phyloP scores from a whole-genome alignment of 2,888 invertebrate genomes.

The Trichacis sp. region DNA sequence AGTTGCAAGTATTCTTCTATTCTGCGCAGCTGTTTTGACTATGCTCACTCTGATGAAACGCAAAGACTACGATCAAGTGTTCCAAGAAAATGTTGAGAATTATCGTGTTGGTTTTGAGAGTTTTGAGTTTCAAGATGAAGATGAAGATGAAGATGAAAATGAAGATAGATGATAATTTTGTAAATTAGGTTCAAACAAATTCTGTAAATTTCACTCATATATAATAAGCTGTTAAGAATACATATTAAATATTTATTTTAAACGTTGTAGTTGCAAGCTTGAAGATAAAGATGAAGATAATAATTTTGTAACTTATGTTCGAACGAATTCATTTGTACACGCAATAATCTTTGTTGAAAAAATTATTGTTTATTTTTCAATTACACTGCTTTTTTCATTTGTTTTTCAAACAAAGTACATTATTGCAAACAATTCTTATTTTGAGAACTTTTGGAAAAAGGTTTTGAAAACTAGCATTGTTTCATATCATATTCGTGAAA shows the following conservation, averaged over 20 bases:
- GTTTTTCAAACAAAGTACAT: no score
- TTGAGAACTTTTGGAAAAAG: no score
- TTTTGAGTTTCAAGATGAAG: background rate
- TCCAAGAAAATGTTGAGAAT: background rate
- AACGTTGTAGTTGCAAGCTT: no score
- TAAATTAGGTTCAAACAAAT: background rate
- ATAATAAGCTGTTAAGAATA: background rate
- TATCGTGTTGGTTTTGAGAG: background rate
- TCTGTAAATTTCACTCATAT: background rate
- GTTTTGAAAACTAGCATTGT: no score
- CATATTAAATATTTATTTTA: constrained; percentile 3
- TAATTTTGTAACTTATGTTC: no score
- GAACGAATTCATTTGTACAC: no score
- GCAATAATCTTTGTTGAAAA: no score
- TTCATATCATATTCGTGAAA: no score
- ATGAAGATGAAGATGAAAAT: background rate
- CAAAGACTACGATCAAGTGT: background rate
- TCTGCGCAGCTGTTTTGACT: background rate
- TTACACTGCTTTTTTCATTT: no score
- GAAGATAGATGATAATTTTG: background rate
- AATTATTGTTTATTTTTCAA: no score
- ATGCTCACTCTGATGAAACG: background rate
- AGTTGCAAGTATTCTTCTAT: background rate
- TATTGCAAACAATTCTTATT: no score
- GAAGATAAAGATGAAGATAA: no score